These are phyloP conservation scores for Andrena haemorrhoa DNA, from an alignment of 2,888 invertebrate species.

Conservation along the genomic window DNA sequence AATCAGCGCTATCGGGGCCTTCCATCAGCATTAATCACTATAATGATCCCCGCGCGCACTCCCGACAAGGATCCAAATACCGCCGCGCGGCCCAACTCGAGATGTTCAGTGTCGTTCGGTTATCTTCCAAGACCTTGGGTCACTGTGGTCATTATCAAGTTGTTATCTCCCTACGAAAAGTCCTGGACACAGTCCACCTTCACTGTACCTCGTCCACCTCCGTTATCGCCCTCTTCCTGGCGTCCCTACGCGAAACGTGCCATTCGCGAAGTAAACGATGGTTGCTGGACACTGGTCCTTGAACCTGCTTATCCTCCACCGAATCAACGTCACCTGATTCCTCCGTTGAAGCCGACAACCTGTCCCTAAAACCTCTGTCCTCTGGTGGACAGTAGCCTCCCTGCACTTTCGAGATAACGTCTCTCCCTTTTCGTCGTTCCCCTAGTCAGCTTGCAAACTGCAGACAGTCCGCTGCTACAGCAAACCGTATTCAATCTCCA, in stretches of 20 bases:
- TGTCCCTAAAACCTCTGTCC: constrained; percentile 42
- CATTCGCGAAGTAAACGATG: constrained; percentile 51
- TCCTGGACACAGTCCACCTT: constrained; percentile 66
- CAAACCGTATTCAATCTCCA: not conserved
- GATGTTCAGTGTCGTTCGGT: constrained; percentile 73
- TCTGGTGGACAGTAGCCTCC: constrained; percentile 8
- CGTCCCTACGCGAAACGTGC: constrained; percentile 38
- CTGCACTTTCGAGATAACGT: not conserved
- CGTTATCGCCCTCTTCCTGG: constrained; percentile 30
- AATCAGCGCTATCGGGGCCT: constrained; percentile 82
- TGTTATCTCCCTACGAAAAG: constrained; percentile 79
- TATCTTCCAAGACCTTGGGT: constrained; percentile 75
- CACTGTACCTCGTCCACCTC: constrained; percentile 11
- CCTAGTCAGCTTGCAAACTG: not conserved
- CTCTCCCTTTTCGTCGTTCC: not conserved
- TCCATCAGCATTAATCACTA: constrained; percentile 84
- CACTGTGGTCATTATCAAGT: constrained; percentile 78
- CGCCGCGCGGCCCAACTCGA: constrained; percentile 67
- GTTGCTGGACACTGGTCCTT: constrained; percentile 57
- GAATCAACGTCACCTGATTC: constrained; percentile 62
- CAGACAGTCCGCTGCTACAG: not conserved
- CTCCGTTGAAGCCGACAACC: constrained; percentile 43
- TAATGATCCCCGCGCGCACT: constrained; percentile 81
- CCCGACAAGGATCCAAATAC: constrained; percentile 81
- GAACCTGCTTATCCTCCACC: constrained; percentile 63